These are phyloP conservation scores for Rotaria magnacalcarata DNA, from an alignment of 2,888 invertebrate genomes.

Conservation along the genomic window DNA sequence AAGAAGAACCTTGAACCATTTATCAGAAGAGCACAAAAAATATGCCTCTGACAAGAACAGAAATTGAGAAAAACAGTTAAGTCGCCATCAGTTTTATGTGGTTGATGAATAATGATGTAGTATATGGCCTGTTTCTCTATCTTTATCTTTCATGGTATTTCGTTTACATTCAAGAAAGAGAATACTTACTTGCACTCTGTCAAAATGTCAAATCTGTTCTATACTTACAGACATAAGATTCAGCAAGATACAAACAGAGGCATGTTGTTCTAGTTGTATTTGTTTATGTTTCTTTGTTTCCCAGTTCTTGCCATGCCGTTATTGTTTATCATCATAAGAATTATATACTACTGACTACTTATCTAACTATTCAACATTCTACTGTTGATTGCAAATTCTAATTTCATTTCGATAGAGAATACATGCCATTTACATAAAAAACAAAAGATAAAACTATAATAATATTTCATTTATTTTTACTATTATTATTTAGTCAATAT, in stretches of 20 bases:
- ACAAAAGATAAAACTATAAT: neutral
- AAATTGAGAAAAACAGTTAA: neutral
- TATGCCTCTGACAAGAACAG: neutral
- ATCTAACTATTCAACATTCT: neutral
- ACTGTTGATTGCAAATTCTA: too few species aligned
- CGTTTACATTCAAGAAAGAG: neutral
- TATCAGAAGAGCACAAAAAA: neutral
- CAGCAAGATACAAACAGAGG: neutral
- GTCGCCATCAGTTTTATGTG: neutral
- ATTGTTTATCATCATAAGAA: neutral
- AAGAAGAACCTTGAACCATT: neutral
- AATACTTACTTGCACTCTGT: neutral
- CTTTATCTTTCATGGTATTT: neutral
- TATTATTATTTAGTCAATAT: slow-evolving; percentile 9
- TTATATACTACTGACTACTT: neutral
- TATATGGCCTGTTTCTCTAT: neutral
- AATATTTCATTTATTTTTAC: neutral
- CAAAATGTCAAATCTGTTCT: neutral
- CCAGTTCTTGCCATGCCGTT: neutral
- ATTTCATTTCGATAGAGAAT: too few species aligned
- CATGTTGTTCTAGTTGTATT: neutral
- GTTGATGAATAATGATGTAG: neutral
- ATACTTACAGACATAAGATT: neutral
- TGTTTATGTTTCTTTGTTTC: neutral
- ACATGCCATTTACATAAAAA: neutral